phyloP scores from a whole-genome alignment of 2,888 invertebrate genomes.

The Drosophila mercatorum region DNA sequence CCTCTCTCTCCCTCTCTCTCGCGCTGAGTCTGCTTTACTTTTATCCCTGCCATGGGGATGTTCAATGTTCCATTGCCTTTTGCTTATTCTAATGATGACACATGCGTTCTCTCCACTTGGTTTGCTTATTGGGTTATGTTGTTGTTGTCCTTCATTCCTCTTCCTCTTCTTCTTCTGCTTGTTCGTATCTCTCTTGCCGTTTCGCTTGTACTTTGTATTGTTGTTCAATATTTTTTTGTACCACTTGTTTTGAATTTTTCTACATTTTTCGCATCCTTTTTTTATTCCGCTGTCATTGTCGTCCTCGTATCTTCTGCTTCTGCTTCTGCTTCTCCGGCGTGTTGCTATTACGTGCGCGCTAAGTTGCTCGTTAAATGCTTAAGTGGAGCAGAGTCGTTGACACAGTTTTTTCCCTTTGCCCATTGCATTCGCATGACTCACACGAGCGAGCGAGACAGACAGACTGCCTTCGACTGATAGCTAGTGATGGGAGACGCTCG shows the following conservation, averaged over 20 bases:
- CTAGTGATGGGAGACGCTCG: not conserved
- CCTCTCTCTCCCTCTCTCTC: conserved; percentile 1
- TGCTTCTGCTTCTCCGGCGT: conserved; percentile 24
- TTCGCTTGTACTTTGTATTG: conserved; percentile 37
- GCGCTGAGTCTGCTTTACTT: conserved; percentile 37
- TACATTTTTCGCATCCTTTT: conserved; percentile 64
- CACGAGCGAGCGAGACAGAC: conserved; percentile 4
- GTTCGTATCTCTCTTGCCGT: conserved; percentile 23
- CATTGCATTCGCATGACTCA: conserved; percentile 65
- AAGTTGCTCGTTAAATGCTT: conserved; percentile 76
- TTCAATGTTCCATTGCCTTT: conserved; percentile 52
- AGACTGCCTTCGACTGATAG: not conserved
- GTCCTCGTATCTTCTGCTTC: conserved; percentile 18
- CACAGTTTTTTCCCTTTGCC: conserved; percentile 69
- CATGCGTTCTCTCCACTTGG: conserved; percentile 63
- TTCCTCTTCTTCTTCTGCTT: not conserved
- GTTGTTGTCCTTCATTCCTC: conserved; percentile 19
- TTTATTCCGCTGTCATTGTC: conserved; percentile 46
- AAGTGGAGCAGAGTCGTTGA: conserved; percentile 81
- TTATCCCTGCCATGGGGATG: conserved; percentile 64
- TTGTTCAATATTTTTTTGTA: conserved; percentile 76
- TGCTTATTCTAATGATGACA: conserved; percentile 77
- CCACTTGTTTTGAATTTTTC: conserved; percentile 74
- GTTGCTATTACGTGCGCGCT: conserved; percentile 61
- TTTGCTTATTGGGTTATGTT: conserved; percentile 62